Percentiles rank a stretch among this genome's conserved stretches.
Evolutionary conservation across 1,140 invertebrate species (phyloP).

Genomic region (Orchesella cincta): DNA sequence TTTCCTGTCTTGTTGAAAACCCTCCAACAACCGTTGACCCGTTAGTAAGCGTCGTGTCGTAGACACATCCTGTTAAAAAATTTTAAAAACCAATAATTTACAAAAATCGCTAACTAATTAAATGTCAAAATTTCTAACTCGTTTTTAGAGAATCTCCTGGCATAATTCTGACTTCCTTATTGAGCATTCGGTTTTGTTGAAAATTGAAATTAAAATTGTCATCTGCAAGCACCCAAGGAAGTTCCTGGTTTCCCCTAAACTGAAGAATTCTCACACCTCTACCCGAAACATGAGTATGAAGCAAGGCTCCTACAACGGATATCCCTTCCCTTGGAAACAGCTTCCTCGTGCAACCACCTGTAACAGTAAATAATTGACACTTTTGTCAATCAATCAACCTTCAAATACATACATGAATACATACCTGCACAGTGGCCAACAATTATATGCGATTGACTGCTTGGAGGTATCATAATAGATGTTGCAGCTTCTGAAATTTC

Average conservation of each 20-base stretch:
- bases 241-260: neutral
- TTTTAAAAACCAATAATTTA: neutral
- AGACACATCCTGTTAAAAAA: slow-evolving; percentile 62
- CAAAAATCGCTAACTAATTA: too few species aligned
- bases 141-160: slow-evolving; percentile 78
- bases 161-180: slow-evolving; percentile 69
- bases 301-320: neutral
- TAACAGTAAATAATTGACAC: too few species aligned
- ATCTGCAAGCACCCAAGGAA: slow-evolving; percentile 60
- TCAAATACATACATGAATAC: too few species aligned
- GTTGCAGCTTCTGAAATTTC: neutral
- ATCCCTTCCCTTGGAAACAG: neutral
- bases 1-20: neutral
- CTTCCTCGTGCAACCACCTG: too few species aligned
- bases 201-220: slow-evolving; percentile 79
- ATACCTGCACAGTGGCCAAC: neutral
- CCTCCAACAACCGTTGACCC: slow-evolving; percentile 10
- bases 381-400: too few species aligned
- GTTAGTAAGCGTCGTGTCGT: slow-evolving; percentile 60
- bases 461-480: neutral
- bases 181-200: slow-evolving; percentile 73
- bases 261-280: neutral
- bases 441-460: neutral
- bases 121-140: too few species aligned
- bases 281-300: slow-evolving; percentile 1